These are phyloP conservation scores for Danio jaintianensis DNA, from an alignment of 2,797 vertebrate species.

Conservation along the genomic window DNA sequence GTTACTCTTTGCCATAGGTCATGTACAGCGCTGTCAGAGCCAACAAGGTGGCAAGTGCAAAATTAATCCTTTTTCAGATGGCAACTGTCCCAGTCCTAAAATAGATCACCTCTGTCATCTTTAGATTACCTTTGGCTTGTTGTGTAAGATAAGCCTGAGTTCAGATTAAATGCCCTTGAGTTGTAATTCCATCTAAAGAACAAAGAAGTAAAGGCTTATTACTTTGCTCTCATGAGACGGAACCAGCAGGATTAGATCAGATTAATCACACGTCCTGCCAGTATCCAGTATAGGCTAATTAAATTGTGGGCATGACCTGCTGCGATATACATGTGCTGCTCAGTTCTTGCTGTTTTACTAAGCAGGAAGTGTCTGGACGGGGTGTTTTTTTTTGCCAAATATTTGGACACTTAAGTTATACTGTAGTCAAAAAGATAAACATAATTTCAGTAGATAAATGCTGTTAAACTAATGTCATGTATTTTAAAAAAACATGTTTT, in stretches of 20 bases:
- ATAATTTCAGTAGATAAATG: not conserved
- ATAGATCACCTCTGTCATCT: slow-evolving; percentile 41
- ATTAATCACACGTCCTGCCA: slow-evolving; percentile 45
- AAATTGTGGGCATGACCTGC: not conserved
- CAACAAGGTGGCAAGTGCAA: slow-evolving; percentile 45
- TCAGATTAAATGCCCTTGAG: slow-evolving; percentile 50
- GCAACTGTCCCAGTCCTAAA: slow-evolving; percentile 20
- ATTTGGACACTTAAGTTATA: not conserved
- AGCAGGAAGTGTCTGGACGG: not conserved
- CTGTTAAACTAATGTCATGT: not conserved
- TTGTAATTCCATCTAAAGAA: slow-evolving; percentile 50
- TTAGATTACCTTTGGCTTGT: slow-evolving; percentile 45
- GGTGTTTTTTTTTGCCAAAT: not conserved
- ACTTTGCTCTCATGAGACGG: slow-evolving; percentile 10
- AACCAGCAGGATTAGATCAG: slow-evolving; percentile 31
- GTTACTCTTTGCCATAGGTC: slow-evolving; percentile 30
- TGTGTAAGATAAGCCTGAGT: slow-evolving; percentile 36
- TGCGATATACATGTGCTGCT: slow-evolving; percentile 22
- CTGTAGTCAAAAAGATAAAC: not conserved
- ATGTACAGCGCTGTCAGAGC: slow-evolving; percentile 3
- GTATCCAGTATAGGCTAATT: slow-evolving; percentile 38
- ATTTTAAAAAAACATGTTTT: not conserved
- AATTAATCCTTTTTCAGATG: slow-evolving; percentile 40
- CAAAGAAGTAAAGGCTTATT: slow-evolving; percentile 32
- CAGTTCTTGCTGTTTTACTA: not conserved